Base-by-base conservation (phyloP, 2,797 vertebrate genomes). In the Hozukius guyotensis region DNA sequence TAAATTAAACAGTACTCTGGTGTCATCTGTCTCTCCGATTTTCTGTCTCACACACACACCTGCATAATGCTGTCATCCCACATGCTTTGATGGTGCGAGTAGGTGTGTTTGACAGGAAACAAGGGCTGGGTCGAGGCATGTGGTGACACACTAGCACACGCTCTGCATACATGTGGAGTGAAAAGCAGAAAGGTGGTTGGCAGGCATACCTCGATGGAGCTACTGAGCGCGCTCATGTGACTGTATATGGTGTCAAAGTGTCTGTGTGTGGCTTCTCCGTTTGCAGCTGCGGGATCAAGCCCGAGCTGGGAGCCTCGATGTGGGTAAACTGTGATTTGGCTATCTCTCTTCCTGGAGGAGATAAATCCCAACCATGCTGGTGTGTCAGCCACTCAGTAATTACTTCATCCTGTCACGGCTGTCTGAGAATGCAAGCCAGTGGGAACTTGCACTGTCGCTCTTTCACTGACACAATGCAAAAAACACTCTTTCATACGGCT, bases 351-450 rank as follows among this genome's bases (percentile, higher is more conserved):
- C 93, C 94, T 94, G 94, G 75, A 88, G 87, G 87, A 93, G 92
- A 94, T 94, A 92, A 95, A 93, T 93, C 89, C 86, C 78, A 76
- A 75, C 84, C 89, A 90, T 92, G 90, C 91, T 90, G 88, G 90
- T 92, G 92, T 93, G 89, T 94, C 92, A 91, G 83, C 91, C 93
- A 67, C 93, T 93, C 92, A 88, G 89, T 94, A 95, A 94, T 95
- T 93, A 95, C 90, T 92, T 88, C 84, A 87, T 92, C 88, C 93
- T 93, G 93, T 94, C 94, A 94, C 74, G 89, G 86, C 92, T 84
- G 92, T 94, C 93, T 94, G 94, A 94, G 93, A 95, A 95, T 95
- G 93, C 80, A 72, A 93, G 89, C 94, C 92, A 93, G 93, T 95
- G 93, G 92, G 91, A 94, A 95, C 92, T 92, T 94, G 93, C 87